Base-by-base conservation (phyloP, 2,888 invertebrate genomes). In the Geotrupes spiniger region DNA sequence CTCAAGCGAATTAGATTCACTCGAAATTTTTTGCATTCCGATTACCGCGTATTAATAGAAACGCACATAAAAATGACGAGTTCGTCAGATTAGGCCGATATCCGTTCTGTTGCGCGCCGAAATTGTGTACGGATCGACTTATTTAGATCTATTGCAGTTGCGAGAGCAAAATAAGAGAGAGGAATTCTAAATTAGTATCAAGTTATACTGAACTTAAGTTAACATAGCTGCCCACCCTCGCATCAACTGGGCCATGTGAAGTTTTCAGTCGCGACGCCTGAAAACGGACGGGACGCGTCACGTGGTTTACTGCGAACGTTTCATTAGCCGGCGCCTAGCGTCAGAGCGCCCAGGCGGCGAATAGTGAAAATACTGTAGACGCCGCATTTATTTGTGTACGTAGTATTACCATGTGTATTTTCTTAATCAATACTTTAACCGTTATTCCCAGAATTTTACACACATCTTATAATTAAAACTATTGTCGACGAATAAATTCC, bases 221-320 rank as follows among this genome's bases (percentile, higher is more conserved):
- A 68, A 69, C 69, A 64, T 68, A 53, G 56, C 63, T 64, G 69
- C 70, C 70, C 70, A 71, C 72, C 73, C 71, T 70, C 72, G 64
- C 71, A 67, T 66, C 63, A 37, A 54, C 52, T 53, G 51, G 49
- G 52, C 48, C 60, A 63, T 42, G 54, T 48, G 40, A 60, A 64
- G 62, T 63, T 62, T 62, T 57, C 65, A 63, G 62, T 61, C 48
- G 51, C 38, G 49, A 46, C 38, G 52, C 50, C 39, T 50, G 48
- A 49, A 41, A 44, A 41, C 46, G 41, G 33, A 46, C 27, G 31
- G 37, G 36, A 28, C 36, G 43, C 54, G 50, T 57, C 56, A 54
- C 53, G 52, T 53, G 56, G 28, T 42, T 6, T 39, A 49, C 56
- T 57, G 58, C 49, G 53, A 56, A 58, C 33, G 52, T 31, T 31